Evolutionary conservation across 1,140 invertebrate species (phyloP), one percentile per base, ranked within the genome.

Genomic region (Microplitis mediator): DNA sequence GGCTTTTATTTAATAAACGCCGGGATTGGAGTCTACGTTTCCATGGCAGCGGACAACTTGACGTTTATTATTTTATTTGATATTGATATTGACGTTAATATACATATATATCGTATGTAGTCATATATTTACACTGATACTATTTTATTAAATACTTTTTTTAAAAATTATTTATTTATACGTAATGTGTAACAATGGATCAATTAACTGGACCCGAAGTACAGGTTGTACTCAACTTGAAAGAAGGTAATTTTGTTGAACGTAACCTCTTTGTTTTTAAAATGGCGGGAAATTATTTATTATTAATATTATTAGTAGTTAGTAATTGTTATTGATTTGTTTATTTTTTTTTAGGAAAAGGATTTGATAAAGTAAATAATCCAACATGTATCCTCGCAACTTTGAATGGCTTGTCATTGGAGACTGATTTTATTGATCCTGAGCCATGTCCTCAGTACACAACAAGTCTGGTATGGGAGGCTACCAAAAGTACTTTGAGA

Each of bases 391-490:
- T 90, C 51, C 78, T 83, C 58, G 88, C 85, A 45, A 88, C 87
- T 65, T 84, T 89, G 67, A 87, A 88, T 78, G 86, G 85, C 62
- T 78, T 86, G 75, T 84, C 82, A 0, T 76, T 89, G 68, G 84
- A 89, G 81, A 87, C 88, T 11, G 85, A 89, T 77, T 78, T 80
- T 66, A 81, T 87, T 31, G 77, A 82, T 39, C 73, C 85, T 3
- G 80, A 82, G 67, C 51, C 73, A 67, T 86, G 77, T 81, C 82
- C 84, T 31, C 84, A 78, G 70, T 85, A 80, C 84, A 81, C 74
- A 23, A 87, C 85, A 2, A 86, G 89, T 75, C 81, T 89, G 32
- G 80, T 89, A 35, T 90, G 89, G 89, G 87, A 89, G 75, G 81
- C 81, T 1, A 85, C 88, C 64, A 89, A 88, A 77, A 83, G 79